phyloP scores from a whole-genome alignment of 2,113 vertebrate species.

The Lanius ludovicianus region DNA sequence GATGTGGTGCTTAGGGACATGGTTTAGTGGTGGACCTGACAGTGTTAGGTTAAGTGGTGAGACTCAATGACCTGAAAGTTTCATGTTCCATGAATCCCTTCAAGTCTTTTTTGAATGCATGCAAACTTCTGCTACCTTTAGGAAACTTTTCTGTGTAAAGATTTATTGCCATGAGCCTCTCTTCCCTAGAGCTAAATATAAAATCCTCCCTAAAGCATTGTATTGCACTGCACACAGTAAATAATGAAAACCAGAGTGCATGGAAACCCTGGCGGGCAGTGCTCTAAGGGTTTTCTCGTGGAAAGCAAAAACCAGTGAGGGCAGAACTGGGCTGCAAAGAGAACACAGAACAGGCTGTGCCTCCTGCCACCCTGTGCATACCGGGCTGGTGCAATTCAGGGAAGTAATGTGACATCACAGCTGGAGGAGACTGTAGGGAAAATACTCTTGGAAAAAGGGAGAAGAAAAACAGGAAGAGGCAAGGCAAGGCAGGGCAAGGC shows the following conservation, averaged over 20 bases:
- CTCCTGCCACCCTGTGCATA: accelerated
- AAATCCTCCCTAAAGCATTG: background rate
- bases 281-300: background rate
- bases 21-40: background rate
- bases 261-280: accelerated
- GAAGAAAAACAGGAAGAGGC: no score
- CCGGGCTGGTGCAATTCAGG: background rate
- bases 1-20: background rate
- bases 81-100: background rate
- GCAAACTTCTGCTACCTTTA: background rate
- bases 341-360: background rate
- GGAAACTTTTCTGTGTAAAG: background rate
- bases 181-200: background rate
- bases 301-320: background rate
- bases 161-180: background rate
- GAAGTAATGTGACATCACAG: background rate
- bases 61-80: accelerated
- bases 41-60: background rate
- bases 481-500: no score
- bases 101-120: background rate
- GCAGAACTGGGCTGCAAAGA: background rate
- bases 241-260: background rate
- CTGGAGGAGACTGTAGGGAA: background rate
- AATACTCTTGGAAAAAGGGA: background rate
- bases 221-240: background rate